A percentile compares a stretch with the other conserved stretches of the same genome.
Conservation (phyloP, 2,888 invertebrate genomes). For the Paralinhomoeus sp. region DNA sequence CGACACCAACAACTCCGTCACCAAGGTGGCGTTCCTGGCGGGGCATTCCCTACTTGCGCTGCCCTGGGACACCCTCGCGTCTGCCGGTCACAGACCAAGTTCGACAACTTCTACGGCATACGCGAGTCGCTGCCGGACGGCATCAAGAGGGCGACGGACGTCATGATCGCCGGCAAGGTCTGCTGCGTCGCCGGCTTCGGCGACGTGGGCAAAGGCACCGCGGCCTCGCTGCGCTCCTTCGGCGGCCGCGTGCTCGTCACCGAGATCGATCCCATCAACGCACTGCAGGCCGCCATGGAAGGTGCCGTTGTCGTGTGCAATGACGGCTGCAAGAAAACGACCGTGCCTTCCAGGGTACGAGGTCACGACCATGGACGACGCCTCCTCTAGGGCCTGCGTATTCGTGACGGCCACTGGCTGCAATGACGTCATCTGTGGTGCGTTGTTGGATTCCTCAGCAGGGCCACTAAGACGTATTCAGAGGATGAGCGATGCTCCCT, state of each 20-base stretch:
- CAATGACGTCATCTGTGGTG: too few relatives aligned
- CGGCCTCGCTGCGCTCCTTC: constrained; percentile 73
- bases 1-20: constrained; percentile 94
- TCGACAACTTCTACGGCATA: constrained; percentile 92
- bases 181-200: constrained; percentile 56
- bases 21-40: constrained; percentile 56
- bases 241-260: constrained; percentile 82
- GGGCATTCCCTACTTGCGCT: neutral
- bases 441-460: too few relatives aligned
- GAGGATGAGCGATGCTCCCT: too few relatives aligned
- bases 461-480: too few relatives aligned
- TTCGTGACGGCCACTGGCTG: constrained; percentile 96
- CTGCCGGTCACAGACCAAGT: constrained; percentile 52
- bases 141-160: constrained; percentile 85
- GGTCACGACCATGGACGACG: constrained; percentile 85
- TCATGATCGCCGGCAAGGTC: constrained; percentile 94
- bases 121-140: constrained; percentile 89
- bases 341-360: constrained; percentile 31
- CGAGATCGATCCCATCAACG: constrained; percentile 93
- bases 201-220: constrained; percentile 93
- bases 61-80: too few relatives aligned
- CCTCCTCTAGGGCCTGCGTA: constrained; percentile 64
- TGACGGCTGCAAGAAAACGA: too few relatives aligned
- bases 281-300: constrained; percentile 82
- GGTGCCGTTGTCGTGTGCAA: constrained; percentile 41